These are phyloP conservation scores for Halichondria panicea DNA, from an alignment of 37 sponge, comb jelly and placozoan species.

Conservation along the genomic window DNA sequence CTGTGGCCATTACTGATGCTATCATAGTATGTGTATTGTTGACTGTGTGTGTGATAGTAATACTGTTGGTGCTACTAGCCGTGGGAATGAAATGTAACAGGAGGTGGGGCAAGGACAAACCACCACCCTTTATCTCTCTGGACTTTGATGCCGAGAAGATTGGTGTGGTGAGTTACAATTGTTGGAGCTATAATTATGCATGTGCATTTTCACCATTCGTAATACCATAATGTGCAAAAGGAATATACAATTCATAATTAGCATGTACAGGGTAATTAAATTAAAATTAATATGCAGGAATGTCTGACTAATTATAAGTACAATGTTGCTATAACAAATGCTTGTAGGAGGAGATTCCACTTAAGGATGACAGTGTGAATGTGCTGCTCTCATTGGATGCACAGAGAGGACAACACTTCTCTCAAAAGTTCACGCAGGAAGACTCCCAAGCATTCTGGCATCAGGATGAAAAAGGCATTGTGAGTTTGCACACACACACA, in stretches of 20 bases:
- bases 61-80: slow-evolving; percentile 25
- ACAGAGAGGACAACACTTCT: slow-evolving; percentile 60
- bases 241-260: too few relatives aligned
- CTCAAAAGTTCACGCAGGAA: slow-evolving; percentile 50
- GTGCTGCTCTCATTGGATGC: slow-evolving; percentile 43
- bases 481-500: slow-evolving; percentile 29
- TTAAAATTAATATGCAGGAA: too few relatives aligned
- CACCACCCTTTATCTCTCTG: slow-evolving; percentile 36
- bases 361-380: slow-evolving; percentile 17
- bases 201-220: not conserved
- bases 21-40: slow-evolving; percentile 21
- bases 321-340: not conserved
- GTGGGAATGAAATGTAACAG: not conserved
- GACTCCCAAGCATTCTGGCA: slow-evolving; percentile 58
- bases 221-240: not conserved
- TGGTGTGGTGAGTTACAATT: slow-evolving; percentile 41
- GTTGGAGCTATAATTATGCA: not conserved
- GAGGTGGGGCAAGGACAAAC: slow-evolving; percentile 29
- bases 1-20: not conserved
- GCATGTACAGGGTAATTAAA: too few relatives aligned
- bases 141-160: slow-evolving; percentile 47
- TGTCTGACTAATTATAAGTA: not conserved
- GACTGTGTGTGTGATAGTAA: slow-evolving; percentile 16
- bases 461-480: slow-evolving; percentile 61
- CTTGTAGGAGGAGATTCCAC: slow-evolving; percentile 55